Conservation (phyloP, 2,797 vertebrate species). For the Tangara arthus region DNA sequence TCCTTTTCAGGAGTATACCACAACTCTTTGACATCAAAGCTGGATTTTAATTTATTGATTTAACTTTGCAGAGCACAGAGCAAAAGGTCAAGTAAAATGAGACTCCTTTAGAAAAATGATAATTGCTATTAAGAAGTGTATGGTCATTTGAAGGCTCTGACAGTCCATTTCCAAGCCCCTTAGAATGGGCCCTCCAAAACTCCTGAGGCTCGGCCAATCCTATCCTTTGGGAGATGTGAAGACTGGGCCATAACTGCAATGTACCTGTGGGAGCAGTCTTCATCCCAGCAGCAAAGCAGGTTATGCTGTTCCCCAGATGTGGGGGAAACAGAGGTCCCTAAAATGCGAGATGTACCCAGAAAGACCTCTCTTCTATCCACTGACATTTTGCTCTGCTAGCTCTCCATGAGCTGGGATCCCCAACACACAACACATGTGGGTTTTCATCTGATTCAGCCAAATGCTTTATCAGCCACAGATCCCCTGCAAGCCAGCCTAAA, state of each 20-base stretch:
- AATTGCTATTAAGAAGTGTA: not conserved
- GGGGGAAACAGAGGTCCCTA: not conserved
- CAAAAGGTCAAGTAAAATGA: conserved; percentile 39
- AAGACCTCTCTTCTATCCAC: not conserved
- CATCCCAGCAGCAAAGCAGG: not conserved
- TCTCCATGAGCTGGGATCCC: accelerated
- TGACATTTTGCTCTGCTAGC: not conserved
- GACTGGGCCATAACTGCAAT: not conserved
- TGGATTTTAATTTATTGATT: conserved; percentile 19
- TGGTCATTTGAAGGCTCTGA: not conserved
- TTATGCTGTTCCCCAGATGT: accelerated
- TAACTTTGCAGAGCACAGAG: not conserved
- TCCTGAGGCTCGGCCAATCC: not conserved
- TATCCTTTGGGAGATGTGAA: not conserved
- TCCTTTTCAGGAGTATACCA: not conserved
- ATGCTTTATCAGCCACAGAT: not conserved
- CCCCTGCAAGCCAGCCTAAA: not conserved
- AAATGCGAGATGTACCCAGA: not conserved
- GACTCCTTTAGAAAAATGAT: not conserved
- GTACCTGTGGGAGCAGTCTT: not conserved
- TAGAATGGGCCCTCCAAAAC: not conserved
- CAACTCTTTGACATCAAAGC: conserved; percentile 8
- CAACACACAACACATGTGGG: not conserved
- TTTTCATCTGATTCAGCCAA: not conserved
- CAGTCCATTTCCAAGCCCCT: not conserved